A percentile compares a stretch with the other conserved stretches of the same genome.
Conservation (phyloP, 1,140 invertebrate species). For the Asobara japonica region DNA sequence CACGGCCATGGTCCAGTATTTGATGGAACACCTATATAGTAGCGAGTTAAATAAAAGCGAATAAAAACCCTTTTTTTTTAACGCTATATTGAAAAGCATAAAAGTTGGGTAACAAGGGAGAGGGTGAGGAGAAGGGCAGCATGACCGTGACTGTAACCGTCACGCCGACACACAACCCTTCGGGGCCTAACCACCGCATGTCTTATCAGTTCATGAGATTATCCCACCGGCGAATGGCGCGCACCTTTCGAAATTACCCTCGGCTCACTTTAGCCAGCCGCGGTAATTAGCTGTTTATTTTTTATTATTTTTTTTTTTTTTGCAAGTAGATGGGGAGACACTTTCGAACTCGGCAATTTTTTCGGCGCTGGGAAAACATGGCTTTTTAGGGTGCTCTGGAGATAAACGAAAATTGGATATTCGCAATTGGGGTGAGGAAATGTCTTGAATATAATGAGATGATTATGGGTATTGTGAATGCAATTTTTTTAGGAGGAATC, state of each 20-base stretch:
- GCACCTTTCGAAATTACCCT: constrained; percentile 29
- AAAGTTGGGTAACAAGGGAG: neutral
- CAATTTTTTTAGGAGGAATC: too few relatives aligned
- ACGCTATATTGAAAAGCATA: constrained; percentile 12
- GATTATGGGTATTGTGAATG: neutral
- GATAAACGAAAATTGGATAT: neutral
- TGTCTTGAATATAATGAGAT: neutral
- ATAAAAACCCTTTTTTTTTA: too few relatives aligned
- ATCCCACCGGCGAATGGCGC: constrained; percentile 6
- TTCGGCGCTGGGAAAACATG: neutral
- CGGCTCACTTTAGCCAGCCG: neutral
- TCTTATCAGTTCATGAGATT: constrained; percentile 38
- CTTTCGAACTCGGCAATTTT: constrained; percentile 7
- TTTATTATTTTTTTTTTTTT: too few relatives aligned
- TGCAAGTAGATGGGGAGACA: neutral
- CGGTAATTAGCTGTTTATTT: constrained; percentile 26
- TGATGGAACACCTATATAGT: too few relatives aligned
- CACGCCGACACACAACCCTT: constrained; percentile 44
- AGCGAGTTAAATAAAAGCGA: too few relatives aligned
- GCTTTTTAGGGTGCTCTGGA: neutral
- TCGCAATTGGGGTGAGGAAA: neutral
- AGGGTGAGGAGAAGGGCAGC: constrained; percentile 34
- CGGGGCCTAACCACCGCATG: constrained; percentile 23
- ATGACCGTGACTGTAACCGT: constrained; percentile 58
- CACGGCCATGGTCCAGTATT: too few relatives aligned